Conservation (phyloP, 2,797 vertebrate genomes). For the Serranus cabrilla region DNA sequence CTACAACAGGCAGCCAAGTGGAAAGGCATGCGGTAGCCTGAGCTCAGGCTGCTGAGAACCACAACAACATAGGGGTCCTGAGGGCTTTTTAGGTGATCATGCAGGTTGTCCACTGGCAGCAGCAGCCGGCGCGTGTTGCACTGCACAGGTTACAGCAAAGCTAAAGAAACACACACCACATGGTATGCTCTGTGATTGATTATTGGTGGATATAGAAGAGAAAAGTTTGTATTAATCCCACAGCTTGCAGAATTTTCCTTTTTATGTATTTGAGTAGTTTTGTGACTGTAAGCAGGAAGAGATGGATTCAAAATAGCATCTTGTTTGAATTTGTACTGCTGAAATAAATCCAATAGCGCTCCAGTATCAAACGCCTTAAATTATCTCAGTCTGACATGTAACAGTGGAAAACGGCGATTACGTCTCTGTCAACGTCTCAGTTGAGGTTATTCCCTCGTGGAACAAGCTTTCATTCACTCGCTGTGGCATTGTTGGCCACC, state of each 20-base stretch:
- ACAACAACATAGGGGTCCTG: constrained; percentile 71
- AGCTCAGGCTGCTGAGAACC: constrained; percentile 67
- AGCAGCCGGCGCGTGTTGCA: constrained; percentile 28
- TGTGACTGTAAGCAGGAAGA: constrained; percentile 4
- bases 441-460: constrained; percentile 57
- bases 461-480: constrained; percentile 65
- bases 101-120: constrained; percentile 57
- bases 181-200: not conserved
- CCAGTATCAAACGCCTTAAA: constrained; percentile 50
- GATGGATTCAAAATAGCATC: constrained; percentile 20
- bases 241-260: constrained; percentile 3
- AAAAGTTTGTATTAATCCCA: constrained; percentile 19
- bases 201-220: not conserved
- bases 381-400: constrained; percentile 50
- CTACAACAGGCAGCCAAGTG: constrained; percentile 78
- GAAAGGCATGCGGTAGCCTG: constrained; percentile 80
- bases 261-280: not conserved
- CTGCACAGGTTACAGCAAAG: constrained; percentile 9
- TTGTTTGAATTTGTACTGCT: constrained; percentile 41
- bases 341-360: constrained; percentile 34
- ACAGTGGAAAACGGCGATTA: constrained; percentile 61
- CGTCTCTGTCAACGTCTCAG: constrained; percentile 61
- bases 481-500: constrained; percentile 59
- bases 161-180: constrained; percentile 36
- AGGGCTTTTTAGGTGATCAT: constrained; percentile 72